Base-by-base conservation (phyloP, 2,888 invertebrate species). In the Latrodectus elegans region DNA sequence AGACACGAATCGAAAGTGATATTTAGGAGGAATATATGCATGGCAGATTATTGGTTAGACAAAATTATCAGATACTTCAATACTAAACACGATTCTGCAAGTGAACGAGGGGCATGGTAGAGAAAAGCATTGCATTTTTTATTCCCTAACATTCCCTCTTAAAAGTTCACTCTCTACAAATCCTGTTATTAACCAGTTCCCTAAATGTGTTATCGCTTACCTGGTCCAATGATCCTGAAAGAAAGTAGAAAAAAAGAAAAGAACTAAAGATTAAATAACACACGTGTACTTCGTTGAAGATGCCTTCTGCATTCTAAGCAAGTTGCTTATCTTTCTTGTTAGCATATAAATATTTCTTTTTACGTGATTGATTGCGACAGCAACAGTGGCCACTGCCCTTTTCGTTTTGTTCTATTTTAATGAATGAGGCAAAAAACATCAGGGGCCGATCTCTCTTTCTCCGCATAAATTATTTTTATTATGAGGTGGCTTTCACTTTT, bases 301-400 rank as follows among this genome's bases (percentile, higher is more conserved):
- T 64, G 71, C 15, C 60, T 38, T 26, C 55, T 68, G 79, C 70
- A 79, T 79, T 49, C 71, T 55, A 71, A 79, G 55, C n/a, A 60
- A 14, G 4, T 10, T 49, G 55, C 55, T 79, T 79, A 79, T 71
- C 71, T n/a, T 14, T 9, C 26, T 55, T 4, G 74, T 55, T 22
- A 22, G 74, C 8, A 71, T 38, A 14, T 65, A 38, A 1, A 22
- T 11, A n/a, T 12, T 55, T 22, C 22, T 22, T 53, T 52, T 8
- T 52, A 17, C 22, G 12, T 76, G 76, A 76, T 65, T 51, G 76
- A 76, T 76, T 17, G 65, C 17, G 26, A 55, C 74, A 74, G 53
- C 38, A 74, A 38, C 17, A 10, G 55, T n/a, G 26, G 55, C 15
- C 53, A 74, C 22, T 14, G 74, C n/a, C 26, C 55, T 22, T 14